These are phyloP conservation scores for Diaprepes abbreviatus DNA, from an alignment of 2,888 invertebrate genomes.

Conservation along the genomic window DNA sequence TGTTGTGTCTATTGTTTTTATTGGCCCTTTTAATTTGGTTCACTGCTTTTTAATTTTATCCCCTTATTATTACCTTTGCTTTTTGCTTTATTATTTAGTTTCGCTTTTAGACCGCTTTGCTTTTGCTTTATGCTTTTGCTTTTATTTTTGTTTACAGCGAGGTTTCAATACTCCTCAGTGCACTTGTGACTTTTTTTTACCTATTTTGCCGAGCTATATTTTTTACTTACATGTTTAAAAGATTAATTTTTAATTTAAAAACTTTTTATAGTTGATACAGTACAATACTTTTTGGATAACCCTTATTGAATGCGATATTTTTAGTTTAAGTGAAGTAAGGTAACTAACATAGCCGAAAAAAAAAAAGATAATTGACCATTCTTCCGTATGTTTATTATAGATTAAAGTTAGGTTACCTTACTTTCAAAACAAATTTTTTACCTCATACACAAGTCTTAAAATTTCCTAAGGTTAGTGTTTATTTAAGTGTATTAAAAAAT, in stretches of 20 bases:
- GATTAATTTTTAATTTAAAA: constrained; percentile 57
- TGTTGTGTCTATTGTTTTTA: constrained; percentile 44
- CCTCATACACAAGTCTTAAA: not conserved
- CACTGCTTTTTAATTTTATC: constrained; percentile 48
- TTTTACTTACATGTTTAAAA: constrained; percentile 22
- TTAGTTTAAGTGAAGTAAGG: constrained; percentile 8
- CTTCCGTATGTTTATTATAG: not conserved
- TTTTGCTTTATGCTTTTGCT: constrained; percentile 56
- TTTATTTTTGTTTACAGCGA: constrained; percentile 37
- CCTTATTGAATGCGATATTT: constrained; percentile 57
- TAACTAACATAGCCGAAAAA: too few species aligned
- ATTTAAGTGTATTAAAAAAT: not conserved
- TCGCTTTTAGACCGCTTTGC: constrained; percentile 54
- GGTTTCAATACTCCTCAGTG: constrained; percentile 25
- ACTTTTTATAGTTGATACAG: constrained; percentile 55
- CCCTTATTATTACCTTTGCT: constrained; percentile 53
- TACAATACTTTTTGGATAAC: constrained; percentile 64
- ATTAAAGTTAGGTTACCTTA: not conserved
- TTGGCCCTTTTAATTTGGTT: constrained; percentile 42
- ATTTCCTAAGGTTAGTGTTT: not conserved
- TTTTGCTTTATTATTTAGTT: constrained; percentile 54
- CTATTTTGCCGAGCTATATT: constrained; percentile 30
- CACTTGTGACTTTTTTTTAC: constrained; percentile 36
- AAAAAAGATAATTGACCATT: too few species aligned
- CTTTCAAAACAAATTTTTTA: not conserved